Conservation (phyloP, 2,888 invertebrate species). For the Ennomos quercinarius region DNA sequence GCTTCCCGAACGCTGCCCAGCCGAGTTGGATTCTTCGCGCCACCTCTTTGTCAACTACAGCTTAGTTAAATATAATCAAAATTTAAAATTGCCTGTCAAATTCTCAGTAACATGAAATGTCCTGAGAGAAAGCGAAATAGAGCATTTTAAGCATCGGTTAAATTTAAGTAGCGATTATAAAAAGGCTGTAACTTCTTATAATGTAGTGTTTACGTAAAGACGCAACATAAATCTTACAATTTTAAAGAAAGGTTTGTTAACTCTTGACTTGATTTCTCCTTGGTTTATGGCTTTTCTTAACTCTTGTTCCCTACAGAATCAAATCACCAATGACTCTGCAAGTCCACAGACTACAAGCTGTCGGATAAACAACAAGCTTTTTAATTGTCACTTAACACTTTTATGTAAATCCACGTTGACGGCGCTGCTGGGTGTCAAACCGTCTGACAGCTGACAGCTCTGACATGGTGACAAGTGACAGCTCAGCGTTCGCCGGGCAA, state of each 20-base stretch:
- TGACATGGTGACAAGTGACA: conserved; percentile 75
- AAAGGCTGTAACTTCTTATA: no score
- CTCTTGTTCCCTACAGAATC: conserved; percentile 7
- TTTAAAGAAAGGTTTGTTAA: conserved; percentile 51
- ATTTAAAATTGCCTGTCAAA: no score
- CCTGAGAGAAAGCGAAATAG: no score
- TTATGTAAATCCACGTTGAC: conserved; percentile 77
- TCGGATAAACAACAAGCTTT: conserved; percentile 56
- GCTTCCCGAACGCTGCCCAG: no score
- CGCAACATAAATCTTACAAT: no score
- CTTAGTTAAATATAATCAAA: no score
- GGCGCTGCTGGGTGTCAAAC: conserved; percentile 62
- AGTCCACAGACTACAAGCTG: conserved; percentile 21
- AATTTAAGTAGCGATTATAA: no score
- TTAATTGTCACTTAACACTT: conserved; percentile 74
- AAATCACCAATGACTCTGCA: conserved; percentile 32
- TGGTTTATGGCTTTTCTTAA: not conserved
- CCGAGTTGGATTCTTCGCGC: no score
- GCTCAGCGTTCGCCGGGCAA: conserved; percentile 68
- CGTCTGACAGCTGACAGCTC: conserved; percentile 63
- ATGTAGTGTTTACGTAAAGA: no score
- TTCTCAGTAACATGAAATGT: no score
- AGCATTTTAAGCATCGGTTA: no score
- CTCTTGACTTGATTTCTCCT: conserved; percentile 2
- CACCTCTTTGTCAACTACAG: no score